Base-by-base conservation (phyloP, 2,797 vertebrate genomes). In the Acrossocheilus wenchowensis region DNA sequence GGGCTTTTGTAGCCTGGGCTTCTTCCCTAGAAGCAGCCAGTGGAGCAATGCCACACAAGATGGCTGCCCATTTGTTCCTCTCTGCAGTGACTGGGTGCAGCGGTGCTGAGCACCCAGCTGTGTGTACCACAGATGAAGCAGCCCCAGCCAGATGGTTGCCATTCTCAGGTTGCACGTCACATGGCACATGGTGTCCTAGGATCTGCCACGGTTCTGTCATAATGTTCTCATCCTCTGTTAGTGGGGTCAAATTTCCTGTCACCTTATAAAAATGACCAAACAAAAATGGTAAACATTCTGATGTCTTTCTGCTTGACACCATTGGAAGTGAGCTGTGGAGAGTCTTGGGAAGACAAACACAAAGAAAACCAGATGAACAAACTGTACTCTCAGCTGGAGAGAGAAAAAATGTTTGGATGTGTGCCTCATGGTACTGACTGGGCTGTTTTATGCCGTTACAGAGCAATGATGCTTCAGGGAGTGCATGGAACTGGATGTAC, bases 401-500 rank as follows among this genome's bases (percentile, higher is more conserved):
- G 66, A 78, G 64, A 36, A 64, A 62, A 50, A 66, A 66, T 75
- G n/a, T 87, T 50, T 90, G 82, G 80, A 41, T 89, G 57, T 84
- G 41, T 87, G 82, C 87, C 52, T 89, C 66, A 66, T 74, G 52
- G 26, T n/a, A 43, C 19, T 84, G 85, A 87, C 45, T 84, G 68
- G 81, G 80, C 68, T 81, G 52, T 82, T 21, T 92, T 87, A 89
- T 85, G 81, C 89, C 54, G 91, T 93, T 91, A 80, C 94, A 98
- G 97, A 98, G 97, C 95, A 97, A 98, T 78, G 97, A 98, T 83
- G 97, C 97, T 94, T 97, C 97, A 95, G 97, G 97, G 93, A 97
- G 96, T 88, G 95, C 97, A 90, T 98, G 97, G 97, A 98, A 98
- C 94, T 98, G 97, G 97, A 94, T 98, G 93, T 98, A 98, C 94